A percentile compares a stretch with the other conserved stretches of the same genome.
phyloP scores from a whole-genome alignment of 2,888 invertebrate genomes.

The Drosophila vallismaia region DNA sequence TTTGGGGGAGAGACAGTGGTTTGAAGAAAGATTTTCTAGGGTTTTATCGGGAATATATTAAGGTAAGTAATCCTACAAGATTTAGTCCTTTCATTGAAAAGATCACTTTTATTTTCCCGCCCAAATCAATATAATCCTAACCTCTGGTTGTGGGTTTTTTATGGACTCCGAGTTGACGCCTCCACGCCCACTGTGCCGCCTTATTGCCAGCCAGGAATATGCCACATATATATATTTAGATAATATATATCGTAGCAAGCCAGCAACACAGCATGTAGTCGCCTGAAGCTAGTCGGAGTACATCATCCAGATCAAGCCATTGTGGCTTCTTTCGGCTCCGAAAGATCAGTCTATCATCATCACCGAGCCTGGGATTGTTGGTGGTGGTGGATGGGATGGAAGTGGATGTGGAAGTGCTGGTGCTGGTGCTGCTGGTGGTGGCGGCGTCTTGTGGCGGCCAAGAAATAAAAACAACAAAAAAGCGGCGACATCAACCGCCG shows the following conservation, averaged over 20 bases:
- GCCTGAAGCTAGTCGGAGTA: slow-evolving; percentile 63
- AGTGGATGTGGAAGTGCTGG: too few relatives aligned
- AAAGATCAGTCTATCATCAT: slow-evolving; percentile 61
- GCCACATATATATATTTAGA: slow-evolving; percentile 3
- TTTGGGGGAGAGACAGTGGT: slow-evolving; percentile 54
- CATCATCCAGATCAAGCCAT: slow-evolving; percentile 32
- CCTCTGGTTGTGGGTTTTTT: slow-evolving; percentile 38
- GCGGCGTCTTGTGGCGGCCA: slow-evolving; percentile 14
- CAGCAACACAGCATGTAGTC: slow-evolving; percentile 66
- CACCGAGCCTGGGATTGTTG: slow-evolving; percentile 25
- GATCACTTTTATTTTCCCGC: not conserved
- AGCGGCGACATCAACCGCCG: slow-evolving; percentile 73
- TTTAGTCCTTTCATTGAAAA: not conserved
- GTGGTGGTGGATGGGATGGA: not conserved
- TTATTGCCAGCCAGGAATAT: not conserved
- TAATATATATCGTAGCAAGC: slow-evolving; percentile 4
- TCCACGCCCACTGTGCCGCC: slow-evolving; percentile 69
- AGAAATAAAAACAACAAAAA: slow-evolving; percentile 1
- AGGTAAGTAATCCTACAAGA: too few relatives aligned
- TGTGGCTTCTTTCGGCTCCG: slow-evolving; percentile 40
- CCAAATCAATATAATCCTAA: too few relatives aligned
- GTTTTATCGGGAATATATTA: too few relatives aligned
- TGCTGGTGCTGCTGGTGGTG: not conserved
- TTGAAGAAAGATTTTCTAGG: too few relatives aligned
- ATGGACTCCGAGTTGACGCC: slow-evolving; percentile 10